Evolutionary conservation across 2,888 invertebrate species (phyloP), one percentile per base, ranked within the genome.

Genomic region (Troglohyphantes excavatus): DNA sequence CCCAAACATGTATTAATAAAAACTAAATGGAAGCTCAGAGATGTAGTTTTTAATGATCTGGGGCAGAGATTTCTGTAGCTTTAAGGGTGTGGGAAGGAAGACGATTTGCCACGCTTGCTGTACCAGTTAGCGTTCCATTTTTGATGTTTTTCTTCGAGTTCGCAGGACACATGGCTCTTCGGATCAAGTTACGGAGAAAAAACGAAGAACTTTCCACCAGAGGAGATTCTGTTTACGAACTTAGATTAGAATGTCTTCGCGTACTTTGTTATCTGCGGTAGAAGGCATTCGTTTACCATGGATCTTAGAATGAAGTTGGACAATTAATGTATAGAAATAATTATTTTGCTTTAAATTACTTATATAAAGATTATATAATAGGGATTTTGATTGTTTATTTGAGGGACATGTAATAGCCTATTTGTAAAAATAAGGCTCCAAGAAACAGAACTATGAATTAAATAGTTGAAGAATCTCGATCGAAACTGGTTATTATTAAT

Each of bases 151-250:
- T 67, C 67, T 67, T 27, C n/a, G 39, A 39, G 67, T 67, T 67
- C 29, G 29, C 43, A 21, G 26, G 67, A 63, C 83, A 73, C 63
- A 83, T 83, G 73, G 83, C 73, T 59, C 63, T 83, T 33, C 63
- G 23, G 63, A 61, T 83, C 59, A 5, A 13, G 73, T 83, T 83
- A 73, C 83, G 19, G 6, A 21, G 19, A 11, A 63, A 21, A 39
- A 59, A 70, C 70, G 33, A n/a, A 19, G 13, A 70, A 19, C 53
- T 23, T 59, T 82, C 29, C 70, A 29, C 59, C 5, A 33, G 21
- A 63, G 26, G 43, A 70, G n/a, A 78, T 43, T 78, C 61, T 78
- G 43, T 78, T 78, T 63, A 78, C 63, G 39, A 78, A 78, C 63
- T 83, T 27, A 29, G 68, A 11, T 82, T 59, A 59, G 21, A n/a